Percentiles rank a stretch among this genome's conserved stretches.
Conservation (phyloP, 2,797 vertebrate species). For the Myiothlypis coronata region DNA sequence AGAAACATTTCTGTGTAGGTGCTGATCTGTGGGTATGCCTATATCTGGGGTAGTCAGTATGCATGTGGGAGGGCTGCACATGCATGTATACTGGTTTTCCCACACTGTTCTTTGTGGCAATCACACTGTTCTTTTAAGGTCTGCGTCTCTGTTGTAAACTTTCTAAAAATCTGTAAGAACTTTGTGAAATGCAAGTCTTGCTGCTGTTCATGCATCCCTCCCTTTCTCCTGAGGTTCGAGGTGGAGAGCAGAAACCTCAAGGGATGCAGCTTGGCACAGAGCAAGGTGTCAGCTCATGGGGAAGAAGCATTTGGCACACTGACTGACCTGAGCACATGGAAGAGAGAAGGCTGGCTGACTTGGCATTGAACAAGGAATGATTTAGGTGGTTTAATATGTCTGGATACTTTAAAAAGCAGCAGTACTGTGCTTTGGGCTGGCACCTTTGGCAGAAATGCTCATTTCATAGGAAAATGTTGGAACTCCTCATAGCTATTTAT, state of each 20-base stretch:
- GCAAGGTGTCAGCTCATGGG: not conserved
- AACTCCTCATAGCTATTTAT: not conserved
- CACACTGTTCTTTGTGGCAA: slow-evolving; percentile 64
- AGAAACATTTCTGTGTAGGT: slow-evolving; percentile 65
- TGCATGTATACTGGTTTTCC: slow-evolving; percentile 59
- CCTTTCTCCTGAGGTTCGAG: not conserved
- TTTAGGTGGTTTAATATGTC: not conserved
- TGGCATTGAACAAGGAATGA: not conserved
- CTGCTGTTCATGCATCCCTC: not conserved
- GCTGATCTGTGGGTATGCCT: slow-evolving; percentile 66
- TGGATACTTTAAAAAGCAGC: slow-evolving; percentile 12
- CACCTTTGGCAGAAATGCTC: not conserved
- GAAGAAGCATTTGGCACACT: not conserved
- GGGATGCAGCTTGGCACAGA: not conserved
- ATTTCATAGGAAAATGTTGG: not conserved
- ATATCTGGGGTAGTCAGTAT: slow-evolving; percentile 66
- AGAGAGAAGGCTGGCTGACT: not conserved
- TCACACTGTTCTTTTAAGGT: slow-evolving; percentile 60
- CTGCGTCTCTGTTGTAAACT: slow-evolving; percentile 34
- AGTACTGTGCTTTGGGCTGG: not conserved
- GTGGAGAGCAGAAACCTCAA: not conserved
- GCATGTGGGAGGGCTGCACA: slow-evolving; percentile 62
- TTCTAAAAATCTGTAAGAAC: slow-evolving; percentile 11
- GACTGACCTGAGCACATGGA: not conserved
- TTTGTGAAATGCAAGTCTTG: not conserved